Conservation (phyloP, 2,888 invertebrate species). For the Pinctada fucata region DNA sequence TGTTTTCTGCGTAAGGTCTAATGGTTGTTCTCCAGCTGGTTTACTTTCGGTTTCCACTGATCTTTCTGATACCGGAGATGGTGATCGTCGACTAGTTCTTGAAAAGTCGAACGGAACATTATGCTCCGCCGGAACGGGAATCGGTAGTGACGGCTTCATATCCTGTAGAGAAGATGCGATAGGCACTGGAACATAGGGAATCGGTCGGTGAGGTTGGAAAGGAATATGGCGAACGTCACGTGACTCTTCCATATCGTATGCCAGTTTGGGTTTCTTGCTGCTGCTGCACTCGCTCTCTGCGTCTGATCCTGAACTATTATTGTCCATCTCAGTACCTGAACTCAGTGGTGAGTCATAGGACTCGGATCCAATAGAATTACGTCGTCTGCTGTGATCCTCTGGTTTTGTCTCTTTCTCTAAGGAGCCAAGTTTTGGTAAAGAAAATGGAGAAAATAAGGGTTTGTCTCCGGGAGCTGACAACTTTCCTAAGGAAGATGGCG, state of each 20-base stretch:
- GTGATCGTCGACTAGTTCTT: conserved; percentile 38
- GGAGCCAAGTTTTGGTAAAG: conserved; percentile 36
- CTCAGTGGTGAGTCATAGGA: conserved; percentile 34
- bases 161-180: neutral
- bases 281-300: conserved; percentile 58
- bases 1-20: conserved; percentile 86
- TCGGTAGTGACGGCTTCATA: conserved; percentile 19
- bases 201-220: neutral
- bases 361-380: conserved; percentile 31
- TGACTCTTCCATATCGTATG: neutral
- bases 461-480: conserved; percentile 37
- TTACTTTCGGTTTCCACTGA: conserved; percentile 27
- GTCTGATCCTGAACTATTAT: conserved; percentile 54
- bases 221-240: neutral
- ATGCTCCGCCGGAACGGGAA: conserved; percentile 31
- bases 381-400: conserved; percentile 3
- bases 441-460: conserved; percentile 37
- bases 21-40: conserved; percentile 77
- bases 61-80: conserved; percentile 35
- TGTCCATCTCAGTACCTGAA: conserved; percentile 17
- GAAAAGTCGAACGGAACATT: conserved; percentile 62
- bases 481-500: neutral
- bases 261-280: conserved; percentile 17
- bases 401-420: neutral
- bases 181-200: neutral